These are phyloP conservation scores for Chrysotoxum bicinctum DNA, from an alignment of 2,888 invertebrate species.

Conservation along the genomic window DNA sequence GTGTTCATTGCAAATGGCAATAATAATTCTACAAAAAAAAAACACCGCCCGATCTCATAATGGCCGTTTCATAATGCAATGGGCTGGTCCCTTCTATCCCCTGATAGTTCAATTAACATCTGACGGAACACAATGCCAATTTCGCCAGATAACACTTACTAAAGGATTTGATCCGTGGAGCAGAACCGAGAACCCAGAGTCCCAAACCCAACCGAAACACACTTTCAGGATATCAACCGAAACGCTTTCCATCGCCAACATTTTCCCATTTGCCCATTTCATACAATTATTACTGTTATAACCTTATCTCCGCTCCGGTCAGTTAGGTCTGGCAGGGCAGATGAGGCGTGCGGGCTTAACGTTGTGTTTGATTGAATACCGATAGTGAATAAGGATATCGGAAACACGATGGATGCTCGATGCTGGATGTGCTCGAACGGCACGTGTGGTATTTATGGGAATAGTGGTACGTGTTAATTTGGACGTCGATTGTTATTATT, in stretches of 20 bases:
- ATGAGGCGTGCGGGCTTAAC: slow-evolving; percentile 14
- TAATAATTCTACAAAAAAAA: slow-evolving; percentile 20
- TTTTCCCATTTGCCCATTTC: slow-evolving; percentile 32
- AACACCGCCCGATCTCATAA: slow-evolving; percentile 38
- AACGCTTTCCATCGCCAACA: slow-evolving; percentile 41
- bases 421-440: slow-evolving; percentile 5
- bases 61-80: slow-evolving; percentile 39
- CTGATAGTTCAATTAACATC: slow-evolving; percentile 29
- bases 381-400: slow-evolving; percentile 27
- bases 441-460: slow-evolving; percentile 16
- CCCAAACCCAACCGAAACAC: neutral
- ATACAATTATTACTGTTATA: slow-evolving; percentile 22
- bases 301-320: slow-evolving; percentile 32
- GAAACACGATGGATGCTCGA: slow-evolving; percentile 14
- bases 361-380: slow-evolving; percentile 55
- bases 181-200: neutral
- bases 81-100: slow-evolving; percentile 7
- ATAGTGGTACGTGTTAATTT: slow-evolving; percentile 58
- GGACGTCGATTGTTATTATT: slow-evolving; percentile 45
- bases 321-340: slow-evolving; percentile 17
- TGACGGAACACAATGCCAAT: neutral
- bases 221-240: slow-evolving; percentile 51
- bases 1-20: slow-evolving; percentile 21
- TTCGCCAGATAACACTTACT: neutral
- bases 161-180: neutral